A percentile compares a stretch with the other conserved stretches of the same genome.
phyloP scores from a whole-genome alignment of 2,888 invertebrate species.

The Gymnoscelis rufifasciata region DNA sequence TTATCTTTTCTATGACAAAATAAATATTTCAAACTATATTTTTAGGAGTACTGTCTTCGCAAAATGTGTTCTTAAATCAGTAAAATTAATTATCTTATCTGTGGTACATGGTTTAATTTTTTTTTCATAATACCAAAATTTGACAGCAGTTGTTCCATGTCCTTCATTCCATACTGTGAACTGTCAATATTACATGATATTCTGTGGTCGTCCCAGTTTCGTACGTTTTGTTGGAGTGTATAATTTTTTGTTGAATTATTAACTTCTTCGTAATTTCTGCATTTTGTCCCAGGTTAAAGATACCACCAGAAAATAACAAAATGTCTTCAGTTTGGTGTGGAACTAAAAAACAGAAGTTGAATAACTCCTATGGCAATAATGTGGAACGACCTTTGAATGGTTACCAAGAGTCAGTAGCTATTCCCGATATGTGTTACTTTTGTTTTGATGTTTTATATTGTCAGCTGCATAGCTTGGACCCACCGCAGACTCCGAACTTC shows the following conservation, averaged over 20 bases:
- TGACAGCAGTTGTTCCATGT: no score
- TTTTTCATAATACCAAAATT: no score
- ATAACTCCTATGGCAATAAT: constrained; percentile 80
- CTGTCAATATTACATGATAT: neutral
- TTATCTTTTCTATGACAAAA: no score
- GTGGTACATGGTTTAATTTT: no score
- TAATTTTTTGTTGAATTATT: constrained; percentile 45
- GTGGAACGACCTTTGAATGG: constrained; percentile 80
- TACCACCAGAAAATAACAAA: constrained; percentile 41
- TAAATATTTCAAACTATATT: no score
- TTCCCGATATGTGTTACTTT: constrained; percentile 98
- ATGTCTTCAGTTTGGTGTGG: constrained; percentile 96
- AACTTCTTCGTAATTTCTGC: constrained; percentile 48
- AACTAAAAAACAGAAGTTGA: constrained; percentile 94
- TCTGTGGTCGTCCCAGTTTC: neutral
- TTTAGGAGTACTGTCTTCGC: no score
- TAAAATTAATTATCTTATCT: no score
- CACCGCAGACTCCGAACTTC: constrained; percentile 94
- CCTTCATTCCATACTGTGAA: no score
- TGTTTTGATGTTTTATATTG: constrained; percentile 99
- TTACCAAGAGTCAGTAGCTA: constrained; percentile 83
- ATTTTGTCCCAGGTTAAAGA: constrained; percentile 27
- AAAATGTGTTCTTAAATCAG: no score
- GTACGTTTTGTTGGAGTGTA: constrained; percentile 30
- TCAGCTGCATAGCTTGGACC: constrained; percentile 94